Percentiles rank a stretch among this genome's conserved stretches.
Evolutionary conservation across 2,797 vertebrate species (phyloP).

Genomic region (Synaphobranchus kaupii): DNA sequence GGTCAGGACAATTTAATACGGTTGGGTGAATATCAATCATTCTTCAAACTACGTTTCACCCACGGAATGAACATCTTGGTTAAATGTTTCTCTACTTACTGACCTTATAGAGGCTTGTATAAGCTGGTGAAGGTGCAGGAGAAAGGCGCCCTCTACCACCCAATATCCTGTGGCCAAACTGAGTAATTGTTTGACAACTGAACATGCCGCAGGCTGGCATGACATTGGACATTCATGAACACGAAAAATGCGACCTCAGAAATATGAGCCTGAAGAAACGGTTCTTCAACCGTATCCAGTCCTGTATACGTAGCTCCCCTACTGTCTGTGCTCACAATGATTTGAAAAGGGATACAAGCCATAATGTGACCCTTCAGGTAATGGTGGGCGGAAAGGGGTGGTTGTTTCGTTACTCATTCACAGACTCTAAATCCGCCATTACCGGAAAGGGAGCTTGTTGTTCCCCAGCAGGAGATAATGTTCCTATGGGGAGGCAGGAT

Average conservation of each 20-base stretch:
- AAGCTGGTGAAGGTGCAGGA: neutral
- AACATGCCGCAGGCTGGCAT: neutral
- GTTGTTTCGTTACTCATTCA: conserved; percentile 41
- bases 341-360: neutral
- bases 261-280: neutral
- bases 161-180: neutral
- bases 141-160: neutral
- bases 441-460: conserved; percentile 42
- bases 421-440: conserved; percentile 41
- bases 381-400: conserved; percentile 7
- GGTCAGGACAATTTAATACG: neutral
- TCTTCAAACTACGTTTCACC: conserved; percentile 2
- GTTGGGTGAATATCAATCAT: neutral
- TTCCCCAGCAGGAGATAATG: conserved; percentile 22
- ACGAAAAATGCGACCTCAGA: neutral
- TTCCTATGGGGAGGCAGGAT: conserved; percentile 30
- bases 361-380: conserved; percentile 44
- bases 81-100: neutral
- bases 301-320: neutral
- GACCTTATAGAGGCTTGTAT: neutral
- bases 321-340: neutral
- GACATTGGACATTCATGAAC: neutral
- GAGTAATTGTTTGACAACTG: neutral
- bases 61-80: neutral
- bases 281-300: neutral